Conservation (phyloP, 2,888 invertebrate species). For the Coleophora flavipennella region DNA sequence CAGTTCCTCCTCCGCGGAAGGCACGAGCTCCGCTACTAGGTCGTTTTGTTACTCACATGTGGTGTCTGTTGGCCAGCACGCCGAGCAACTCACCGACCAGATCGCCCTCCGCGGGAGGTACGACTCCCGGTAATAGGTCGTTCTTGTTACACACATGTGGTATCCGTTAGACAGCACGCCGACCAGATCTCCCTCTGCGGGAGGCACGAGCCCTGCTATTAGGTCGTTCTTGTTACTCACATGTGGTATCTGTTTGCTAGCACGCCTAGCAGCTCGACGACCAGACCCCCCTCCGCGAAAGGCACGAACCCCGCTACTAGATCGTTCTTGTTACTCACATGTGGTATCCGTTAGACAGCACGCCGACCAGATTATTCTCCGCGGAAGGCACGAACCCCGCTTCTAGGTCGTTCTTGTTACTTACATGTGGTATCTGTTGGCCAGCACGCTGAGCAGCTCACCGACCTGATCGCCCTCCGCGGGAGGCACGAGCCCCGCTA, state of each 20-base stretch:
- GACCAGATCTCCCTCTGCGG: slow-evolving; percentile 87
- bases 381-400: too few relatives aligned
- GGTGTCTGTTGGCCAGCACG: slow-evolving; percentile 81
- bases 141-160: slow-evolving; percentile 87
- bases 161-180: slow-evolving; percentile 85
- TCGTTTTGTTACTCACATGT: slow-evolving; percentile 86
- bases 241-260: slow-evolving; percentile 81
- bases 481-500: slow-evolving; percentile 78
- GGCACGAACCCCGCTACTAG: slow-evolving; percentile 84
- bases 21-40: too few relatives aligned
- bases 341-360: slow-evolving; percentile 81
- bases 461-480: slow-evolving; percentile 85
- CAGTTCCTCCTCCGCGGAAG: too few relatives aligned
- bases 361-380: too few relatives aligned
- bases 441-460: slow-evolving; percentile 87
- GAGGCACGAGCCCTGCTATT: too few relatives aligned
- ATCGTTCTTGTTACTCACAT: slow-evolving; percentile 90
- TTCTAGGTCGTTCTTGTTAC: too few relatives aligned
- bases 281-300: slow-evolving; percentile 70
- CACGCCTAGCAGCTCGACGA: slow-evolving; percentile 90
- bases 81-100: slow-evolving; percentile 91
- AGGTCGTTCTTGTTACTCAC: too few relatives aligned
- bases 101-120: slow-evolving; percentile 69
- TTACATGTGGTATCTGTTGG: slow-evolving; percentile 83
- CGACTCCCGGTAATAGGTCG: slow-evolving; percentile 89